These are phyloP conservation scores for Apeltes quadracus DNA, from an alignment of 2,113 vertebrate genomes.

Conservation along the genomic window DNA sequence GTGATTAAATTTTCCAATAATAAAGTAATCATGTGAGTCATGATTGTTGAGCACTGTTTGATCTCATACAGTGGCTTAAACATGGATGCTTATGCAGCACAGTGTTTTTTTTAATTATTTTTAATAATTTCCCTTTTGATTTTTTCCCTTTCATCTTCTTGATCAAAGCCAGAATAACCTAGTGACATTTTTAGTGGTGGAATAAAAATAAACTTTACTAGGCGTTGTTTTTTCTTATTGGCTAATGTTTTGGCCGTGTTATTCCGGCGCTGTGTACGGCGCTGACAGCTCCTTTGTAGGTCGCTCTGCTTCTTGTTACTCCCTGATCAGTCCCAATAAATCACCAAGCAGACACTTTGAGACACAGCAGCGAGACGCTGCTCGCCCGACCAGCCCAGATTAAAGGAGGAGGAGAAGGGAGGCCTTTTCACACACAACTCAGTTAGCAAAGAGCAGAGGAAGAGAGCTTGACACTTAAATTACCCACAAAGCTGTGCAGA, in stretches of 20 bases:
- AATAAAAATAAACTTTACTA: neutral
- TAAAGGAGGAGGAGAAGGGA: slow-evolving; percentile 28
- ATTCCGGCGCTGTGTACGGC: neutral
- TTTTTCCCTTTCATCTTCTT: slow-evolving; percentile 2
- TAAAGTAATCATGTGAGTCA: neutral
- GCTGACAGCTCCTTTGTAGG: slow-evolving; percentile 23
- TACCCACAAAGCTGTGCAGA: slow-evolving; percentile 59
- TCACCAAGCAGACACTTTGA: slow-evolving; percentile 45
- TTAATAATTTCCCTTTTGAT: slow-evolving; percentile 18
- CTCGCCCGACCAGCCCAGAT: slow-evolving; percentile 35
- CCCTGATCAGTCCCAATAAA: slow-evolving; percentile 44
- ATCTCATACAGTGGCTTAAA: slow-evolving; percentile 7
- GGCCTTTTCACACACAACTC: slow-evolving; percentile 40
- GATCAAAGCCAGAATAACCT: slow-evolving; percentile 38
- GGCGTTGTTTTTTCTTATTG: slow-evolving; percentile 1
- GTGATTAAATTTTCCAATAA: slow-evolving; percentile 2
- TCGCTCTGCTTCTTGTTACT: slow-evolving; percentile 47
- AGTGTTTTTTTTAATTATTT: slow-evolving; percentile 6
- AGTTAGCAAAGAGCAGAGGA: slow-evolving; percentile 45
- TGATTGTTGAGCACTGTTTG: slow-evolving; percentile 13
- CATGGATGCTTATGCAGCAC: neutral
- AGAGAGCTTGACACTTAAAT: slow-evolving; percentile 68
- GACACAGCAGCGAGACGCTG: slow-evolving; percentile 28
- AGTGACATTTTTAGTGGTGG: neutral
- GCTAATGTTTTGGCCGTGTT: slow-evolving; percentile 9